phyloP scores from a whole-genome alignment of 1,140 invertebrate species.

The Lepidotrigona ventralis region DNA sequence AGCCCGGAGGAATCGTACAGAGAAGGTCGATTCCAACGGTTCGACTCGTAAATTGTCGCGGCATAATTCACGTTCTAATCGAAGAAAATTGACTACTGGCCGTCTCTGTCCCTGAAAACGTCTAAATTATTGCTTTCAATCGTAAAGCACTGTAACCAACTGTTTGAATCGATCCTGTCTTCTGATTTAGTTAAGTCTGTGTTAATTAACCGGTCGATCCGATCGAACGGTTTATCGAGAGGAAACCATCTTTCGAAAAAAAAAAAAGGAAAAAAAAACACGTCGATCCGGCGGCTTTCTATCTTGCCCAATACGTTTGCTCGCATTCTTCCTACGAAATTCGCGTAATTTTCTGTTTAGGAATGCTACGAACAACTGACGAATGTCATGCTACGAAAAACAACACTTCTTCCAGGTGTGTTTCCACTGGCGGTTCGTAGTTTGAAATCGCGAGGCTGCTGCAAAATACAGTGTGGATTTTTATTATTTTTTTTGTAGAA shows the following conservation, averaged over 20 bases:
- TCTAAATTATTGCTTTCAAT: constrained; percentile 11
- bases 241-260: not conserved
- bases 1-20: too few relatives aligned
- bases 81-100: not conserved
- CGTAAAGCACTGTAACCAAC: not conserved
- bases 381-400: constrained; percentile 47
- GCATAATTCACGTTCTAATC: constrained; percentile 3
- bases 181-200: constrained; percentile 16
- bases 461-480: too few relatives aligned
- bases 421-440: too few relatives aligned
- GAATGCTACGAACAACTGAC: too few relatives aligned
- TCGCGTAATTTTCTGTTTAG: not conserved
- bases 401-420: not conserved
- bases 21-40: too few relatives aligned
- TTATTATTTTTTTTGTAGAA: too few relatives aligned
- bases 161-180: not conserved
- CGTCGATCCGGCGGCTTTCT: not conserved
- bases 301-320: not conserved
- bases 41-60: too few relatives aligned
- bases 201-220: constrained; percentile 17
- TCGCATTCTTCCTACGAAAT: constrained; percentile 15
- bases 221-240: not conserved
- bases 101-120: not conserved
- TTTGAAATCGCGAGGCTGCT: too few relatives aligned
- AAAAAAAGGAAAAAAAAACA: too few relatives aligned